Conservation (phyloP, 2,113 vertebrate genomes). For the Malurus elegans region DNA sequence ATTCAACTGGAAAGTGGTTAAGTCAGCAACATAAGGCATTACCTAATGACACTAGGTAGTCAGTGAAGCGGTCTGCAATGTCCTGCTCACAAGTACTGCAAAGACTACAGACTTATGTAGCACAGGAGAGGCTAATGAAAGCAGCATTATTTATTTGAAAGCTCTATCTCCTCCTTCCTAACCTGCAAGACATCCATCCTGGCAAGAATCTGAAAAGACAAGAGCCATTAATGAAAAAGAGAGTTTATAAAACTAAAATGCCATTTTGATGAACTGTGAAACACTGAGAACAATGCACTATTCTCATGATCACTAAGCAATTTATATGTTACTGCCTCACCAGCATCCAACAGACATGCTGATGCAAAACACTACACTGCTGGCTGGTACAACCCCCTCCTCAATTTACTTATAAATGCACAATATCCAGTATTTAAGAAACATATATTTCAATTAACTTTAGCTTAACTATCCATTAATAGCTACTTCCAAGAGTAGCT, state of each 20-base stretch:
- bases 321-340: neutral
- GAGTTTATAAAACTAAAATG: neutral
- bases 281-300: neutral
- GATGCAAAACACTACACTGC: neutral
- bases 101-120: neutral
- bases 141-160: constrained; percentile 54
- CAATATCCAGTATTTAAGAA: neutral
- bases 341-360: neutral
- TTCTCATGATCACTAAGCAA: neutral
- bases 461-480: neutral
- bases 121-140: constrained; percentile 12
- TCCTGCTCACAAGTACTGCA: neutral
- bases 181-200: neutral
- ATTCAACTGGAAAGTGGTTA: neutral
- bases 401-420: neutral
- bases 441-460: neutral
- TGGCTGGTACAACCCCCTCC: neutral
- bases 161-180: neutral
- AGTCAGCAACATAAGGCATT: constrained; percentile 66
- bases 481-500: neutral
- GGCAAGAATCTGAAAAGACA: constrained; percentile 2
- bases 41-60: neutral
- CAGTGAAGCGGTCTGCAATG: neutral
- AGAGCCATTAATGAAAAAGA: neutral
- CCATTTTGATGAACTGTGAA: neutral